Evolutionary conservation across 2,113 vertebrate genomes (phyloP), one percentile per base, ranked within the genome.

Genomic region (Paedocypris sp.): DNA sequence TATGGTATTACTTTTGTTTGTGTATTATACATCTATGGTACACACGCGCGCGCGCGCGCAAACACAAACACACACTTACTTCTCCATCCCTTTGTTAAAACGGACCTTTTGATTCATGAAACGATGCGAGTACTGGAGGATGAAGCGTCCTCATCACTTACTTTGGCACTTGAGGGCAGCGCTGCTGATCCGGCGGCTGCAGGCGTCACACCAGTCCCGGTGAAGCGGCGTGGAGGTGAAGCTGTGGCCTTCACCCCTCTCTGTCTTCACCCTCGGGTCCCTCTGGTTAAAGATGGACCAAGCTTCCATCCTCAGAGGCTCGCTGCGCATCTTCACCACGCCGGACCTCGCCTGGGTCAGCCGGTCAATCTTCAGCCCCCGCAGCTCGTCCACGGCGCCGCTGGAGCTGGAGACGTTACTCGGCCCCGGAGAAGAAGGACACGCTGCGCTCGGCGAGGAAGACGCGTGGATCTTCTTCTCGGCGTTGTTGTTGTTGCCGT

Each of bases 181-280:
- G 33, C 81, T 79, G 45, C 75, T 79, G 80, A 94, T 86, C 68
- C 76, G 86, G 0, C 73, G 72, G 33, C 81, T 90, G 63, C 92
- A 93, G 53, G 85, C 84, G 69, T 94, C 91, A 53, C 92, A 93
- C 91, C 91, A 94, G 66, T 87, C 90, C 10, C 69, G 75, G 11
- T 50, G 74, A 38, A 86, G 85, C 8, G 74, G 66, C 25, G 70
- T 60, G 16, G 70, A 64, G 3, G 35, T 51, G 75, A 95, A 95
- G 67, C 78, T 13, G 75, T 94, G 91, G 0, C 92, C 91, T 32
- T 83, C 86, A 11, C 88, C 91, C 7, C 4, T 77, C 67, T 90
- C 89, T 1, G 71, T 47, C 25, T 67, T 80, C 64, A 87, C 83
- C 47, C 85, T 76, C 11, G 85, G 83, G 28, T 91, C 89, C 52